Conservation (phyloP, 2,797 vertebrate genomes). For the Enteromius anoplus region DNA sequence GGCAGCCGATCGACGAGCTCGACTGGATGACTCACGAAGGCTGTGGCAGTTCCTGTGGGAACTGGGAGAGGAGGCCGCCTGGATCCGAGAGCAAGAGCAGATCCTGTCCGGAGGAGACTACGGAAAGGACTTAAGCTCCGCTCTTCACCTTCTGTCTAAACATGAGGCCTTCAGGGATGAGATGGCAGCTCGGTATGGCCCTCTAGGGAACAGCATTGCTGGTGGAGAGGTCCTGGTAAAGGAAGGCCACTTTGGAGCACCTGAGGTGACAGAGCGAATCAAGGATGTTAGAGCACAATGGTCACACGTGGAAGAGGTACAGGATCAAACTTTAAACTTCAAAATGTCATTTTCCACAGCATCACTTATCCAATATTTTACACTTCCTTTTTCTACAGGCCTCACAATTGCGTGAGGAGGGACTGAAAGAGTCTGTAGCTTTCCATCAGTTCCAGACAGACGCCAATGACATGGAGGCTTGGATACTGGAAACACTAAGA, state of each 20-base stretch:
- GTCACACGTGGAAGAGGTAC: constrained; percentile 82
- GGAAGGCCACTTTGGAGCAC: constrained; percentile 84
- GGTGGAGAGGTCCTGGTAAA: constrained; percentile 81
- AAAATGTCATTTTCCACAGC: background rate
- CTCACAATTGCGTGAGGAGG: constrained; percentile 79
- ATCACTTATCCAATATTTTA: background rate
- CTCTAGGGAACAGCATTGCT: constrained; percentile 84
- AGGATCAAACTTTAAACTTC: background rate
- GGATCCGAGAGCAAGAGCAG: constrained; percentile 94
- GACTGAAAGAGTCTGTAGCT: constrained; percentile 83
- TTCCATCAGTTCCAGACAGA: constrained; percentile 93
- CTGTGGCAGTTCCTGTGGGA: constrained; percentile 97
- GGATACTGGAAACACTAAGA: constrained; percentile 86
- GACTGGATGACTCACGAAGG: constrained; percentile 87
- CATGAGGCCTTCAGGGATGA: constrained; percentile 90
- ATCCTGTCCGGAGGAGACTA: constrained; percentile 87
- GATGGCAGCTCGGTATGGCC: constrained; percentile 89
- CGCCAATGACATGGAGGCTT: constrained; percentile 89
- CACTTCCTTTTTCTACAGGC: constrained; percentile 62
- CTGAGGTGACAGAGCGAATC: constrained; percentile 81
- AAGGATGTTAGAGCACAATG: constrained; percentile 79
- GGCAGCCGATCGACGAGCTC: constrained; percentile 74
- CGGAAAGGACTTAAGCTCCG: constrained; percentile 89
- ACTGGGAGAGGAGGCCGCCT: constrained; percentile 89
- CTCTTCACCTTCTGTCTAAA: constrained; percentile 88